Evolutionary conservation across 64 coral and sea anemone species (phyloP).

Genomic region (Pachyseris speciosa): DNA sequence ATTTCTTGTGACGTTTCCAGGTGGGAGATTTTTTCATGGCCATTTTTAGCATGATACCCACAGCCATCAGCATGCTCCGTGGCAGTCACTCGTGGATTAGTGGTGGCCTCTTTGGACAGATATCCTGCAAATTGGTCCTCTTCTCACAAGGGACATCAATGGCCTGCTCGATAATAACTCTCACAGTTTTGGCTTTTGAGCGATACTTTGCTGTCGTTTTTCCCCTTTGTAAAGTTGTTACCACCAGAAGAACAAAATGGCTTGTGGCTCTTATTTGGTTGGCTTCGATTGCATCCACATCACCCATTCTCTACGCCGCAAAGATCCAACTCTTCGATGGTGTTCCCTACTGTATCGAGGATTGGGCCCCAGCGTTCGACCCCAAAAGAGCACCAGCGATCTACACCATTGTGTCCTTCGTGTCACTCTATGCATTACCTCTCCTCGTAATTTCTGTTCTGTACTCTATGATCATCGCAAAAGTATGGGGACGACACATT

Average conservation of each 20-base stretch:
- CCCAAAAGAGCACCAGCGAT: neutral
- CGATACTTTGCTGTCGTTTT: slow-evolving; percentile 59
- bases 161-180: slow-evolving; percentile 64
- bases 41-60: slow-evolving; percentile 26
- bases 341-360: slow-evolving; percentile 24
- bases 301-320: slow-evolving; percentile 28
- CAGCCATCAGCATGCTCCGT: neutral
- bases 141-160: slow-evolving; percentile 44
- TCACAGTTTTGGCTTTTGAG: slow-evolving; percentile 55
- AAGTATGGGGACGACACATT: slow-evolving; percentile 58
- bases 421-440: slow-evolving; percentile 52
- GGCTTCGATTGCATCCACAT: neutral
- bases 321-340: neutral
- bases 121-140: slow-evolving; percentile 38
- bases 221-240: slow-evolving; percentile 20
- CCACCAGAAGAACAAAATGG: slow-evolving; percentile 11
- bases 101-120: slow-evolving; percentile 15
- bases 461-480: slow-evolving; percentile 64
- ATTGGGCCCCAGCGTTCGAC: slow-evolving; percentile 53
- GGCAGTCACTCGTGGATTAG: neutral
- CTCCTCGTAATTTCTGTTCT: slow-evolving; percentile 29
- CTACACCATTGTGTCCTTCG: slow-evolving; percentile 57
- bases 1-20: neutral
- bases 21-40: slow-evolving; percentile 62
- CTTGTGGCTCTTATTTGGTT: slow-evolving; percentile 13